A percentile compares a stretch with the other conserved stretches of the same genome.
These are phyloP conservation scores for Psephotus haematonotus DNA, from an alignment of 2,113 vertebrate genomes.

Conservation along the genomic window DNA sequence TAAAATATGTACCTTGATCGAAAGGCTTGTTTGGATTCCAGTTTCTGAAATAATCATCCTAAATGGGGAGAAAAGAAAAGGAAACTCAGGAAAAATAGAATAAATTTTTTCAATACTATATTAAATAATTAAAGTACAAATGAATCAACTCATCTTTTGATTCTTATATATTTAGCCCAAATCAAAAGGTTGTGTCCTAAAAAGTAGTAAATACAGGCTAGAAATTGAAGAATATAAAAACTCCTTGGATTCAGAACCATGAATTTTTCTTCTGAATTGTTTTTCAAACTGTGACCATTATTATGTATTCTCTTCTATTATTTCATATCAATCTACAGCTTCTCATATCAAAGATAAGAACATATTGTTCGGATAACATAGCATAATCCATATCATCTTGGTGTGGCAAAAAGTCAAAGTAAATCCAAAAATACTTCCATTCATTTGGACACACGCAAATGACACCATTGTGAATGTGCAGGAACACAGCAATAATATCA, in stretches of 20 bases:
- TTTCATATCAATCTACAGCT: not conserved
- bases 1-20: slow-evolving; percentile 74
- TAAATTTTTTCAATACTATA: not conserved
- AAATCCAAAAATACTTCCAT: not conserved
- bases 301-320: not conserved
- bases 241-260: not conserved
- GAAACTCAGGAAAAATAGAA: slow-evolving; percentile 30
- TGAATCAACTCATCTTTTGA: not conserved
- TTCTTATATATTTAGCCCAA: not conserved
- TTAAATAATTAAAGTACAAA: not conserved
- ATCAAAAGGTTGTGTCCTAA: not conserved
- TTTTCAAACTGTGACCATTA: not conserved
- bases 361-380: not conserved
- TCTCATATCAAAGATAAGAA: not conserved
- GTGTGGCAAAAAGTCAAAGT: not conserved
- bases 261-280: not conserved
- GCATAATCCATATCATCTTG: not conserved
- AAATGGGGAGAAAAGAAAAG: slow-evolving; percentile 7
- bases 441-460: not conserved
- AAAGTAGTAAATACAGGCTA: not conserved
- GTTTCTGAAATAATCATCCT: slow-evolving; percentile 87
- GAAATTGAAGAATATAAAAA: not conserved
- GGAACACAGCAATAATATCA: not conserved
- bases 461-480: fast-evolving
- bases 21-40: slow-evolving; percentile 85